Conservation (phyloP, 2,113 vertebrate genomes). For the Tinamus guttatus region DNA sequence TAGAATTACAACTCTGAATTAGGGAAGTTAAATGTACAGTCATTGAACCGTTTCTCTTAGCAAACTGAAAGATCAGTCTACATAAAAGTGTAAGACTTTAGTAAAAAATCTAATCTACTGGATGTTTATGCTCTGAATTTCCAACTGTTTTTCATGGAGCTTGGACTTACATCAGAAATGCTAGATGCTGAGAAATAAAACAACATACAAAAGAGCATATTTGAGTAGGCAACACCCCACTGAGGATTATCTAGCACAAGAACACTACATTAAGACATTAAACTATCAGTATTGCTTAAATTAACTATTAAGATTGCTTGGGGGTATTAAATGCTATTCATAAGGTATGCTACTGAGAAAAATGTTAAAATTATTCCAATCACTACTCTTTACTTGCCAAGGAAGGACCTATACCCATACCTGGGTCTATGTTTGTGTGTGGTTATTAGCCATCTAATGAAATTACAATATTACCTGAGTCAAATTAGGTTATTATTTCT, state of each 20-base stretch:
- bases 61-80: background rate
- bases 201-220: background rate
- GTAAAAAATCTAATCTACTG: background rate
- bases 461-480: background rate
- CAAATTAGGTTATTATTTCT: background rate
- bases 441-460: slow-evolving; percentile 38
- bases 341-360: background rate
- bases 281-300: slow-evolving; percentile 3
- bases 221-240: background rate
- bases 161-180: background rate
- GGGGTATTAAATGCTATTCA: background rate
- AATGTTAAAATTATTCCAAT: slow-evolving; percentile 14
- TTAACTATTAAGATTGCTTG: background rate
- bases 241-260: background rate
- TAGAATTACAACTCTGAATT: background rate
- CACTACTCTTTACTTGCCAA: background rate
- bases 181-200: background rate
- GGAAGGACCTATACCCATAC: background rate
- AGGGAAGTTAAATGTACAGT: background rate
- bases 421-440: background rate
- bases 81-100: background rate
- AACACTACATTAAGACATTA: background rate
- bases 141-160: background rate
- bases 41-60: background rate
- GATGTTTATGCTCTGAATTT: background rate